Evolutionary conservation across 1,140 invertebrate genomes (phyloP).

Genomic region (Nebria ingens): DNA sequence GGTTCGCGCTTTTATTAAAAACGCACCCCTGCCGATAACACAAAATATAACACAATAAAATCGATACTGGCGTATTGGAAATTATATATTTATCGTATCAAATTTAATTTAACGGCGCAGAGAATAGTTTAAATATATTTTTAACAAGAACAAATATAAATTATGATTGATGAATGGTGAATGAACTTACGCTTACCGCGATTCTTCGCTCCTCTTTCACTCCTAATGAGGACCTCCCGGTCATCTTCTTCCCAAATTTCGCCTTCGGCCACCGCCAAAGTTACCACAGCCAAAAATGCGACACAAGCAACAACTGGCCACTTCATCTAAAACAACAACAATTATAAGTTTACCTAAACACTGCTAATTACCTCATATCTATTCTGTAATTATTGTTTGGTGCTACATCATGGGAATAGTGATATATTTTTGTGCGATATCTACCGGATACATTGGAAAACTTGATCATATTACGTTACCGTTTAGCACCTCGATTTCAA

Average conservation of each 20-base stretch:
- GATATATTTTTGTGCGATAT: too few species aligned
- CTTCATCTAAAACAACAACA: slow-evolving; percentile 31
- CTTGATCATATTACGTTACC: neutral
- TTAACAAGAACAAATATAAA: too few species aligned
- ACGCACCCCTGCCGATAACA: too few species aligned
- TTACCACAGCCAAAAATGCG: slow-evolving; percentile 35
- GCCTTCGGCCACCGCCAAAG: slow-evolving; percentile 39
- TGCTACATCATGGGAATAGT: neutral
- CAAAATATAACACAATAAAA: slow-evolving; percentile 17
- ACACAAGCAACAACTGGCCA: slow-evolving; percentile 34
- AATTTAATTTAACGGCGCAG: too few species aligned
- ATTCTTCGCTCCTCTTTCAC: slow-evolving; percentile 62
- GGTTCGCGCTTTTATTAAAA: too few species aligned
- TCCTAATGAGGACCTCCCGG: slow-evolving; percentile 63
- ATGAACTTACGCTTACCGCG: slow-evolving; percentile 39
- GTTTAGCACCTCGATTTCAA: too few species aligned
- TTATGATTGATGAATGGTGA: slow-evolving; percentile 1
- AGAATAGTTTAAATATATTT: slow-evolving; percentile 15
- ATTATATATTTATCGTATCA: too few species aligned
- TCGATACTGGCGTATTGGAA: neutral
- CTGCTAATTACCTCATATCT: neutral
- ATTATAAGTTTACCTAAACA: neutral
- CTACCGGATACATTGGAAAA: too few species aligned
- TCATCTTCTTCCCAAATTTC: slow-evolving; percentile 62
- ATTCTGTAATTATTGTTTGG: neutral